Percentiles rank a stretch among this genome's conserved stretches.
These are phyloP conservation scores for Cacoxenus indagator DNA, from an alignment of 2,888 invertebrate genomes.

Conservation along the genomic window DNA sequence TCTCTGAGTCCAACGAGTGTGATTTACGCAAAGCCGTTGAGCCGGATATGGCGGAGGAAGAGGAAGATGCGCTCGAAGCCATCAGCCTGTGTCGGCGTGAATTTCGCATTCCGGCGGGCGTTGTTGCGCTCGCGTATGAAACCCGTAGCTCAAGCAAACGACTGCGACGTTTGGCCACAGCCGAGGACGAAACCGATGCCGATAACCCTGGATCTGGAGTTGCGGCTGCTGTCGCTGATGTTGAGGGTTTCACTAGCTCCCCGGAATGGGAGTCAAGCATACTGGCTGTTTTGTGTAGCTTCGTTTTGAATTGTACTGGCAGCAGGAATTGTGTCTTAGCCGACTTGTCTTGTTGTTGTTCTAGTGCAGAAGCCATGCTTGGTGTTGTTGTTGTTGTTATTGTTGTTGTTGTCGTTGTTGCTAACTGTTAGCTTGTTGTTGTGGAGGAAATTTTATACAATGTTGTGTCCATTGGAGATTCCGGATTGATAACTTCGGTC, in stretches of 20 bases:
- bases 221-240: neutral
- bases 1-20: slow-evolving; percentile 59
- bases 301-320: slow-evolving; percentile 33
- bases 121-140: slow-evolving; percentile 28
- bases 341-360: neutral
- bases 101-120: slow-evolving; percentile 24
- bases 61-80: slow-evolving; percentile 38
- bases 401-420: slow-evolving; percentile 33
- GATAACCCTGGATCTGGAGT: neutral
- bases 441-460: slow-evolving; percentile 65
- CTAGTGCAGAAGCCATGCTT: too few species aligned
- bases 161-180: slow-evolving; percentile 52
- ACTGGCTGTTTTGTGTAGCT: slow-evolving; percentile 51
- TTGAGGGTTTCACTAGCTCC: neutral
- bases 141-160: slow-evolving; percentile 50
- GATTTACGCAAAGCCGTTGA: slow-evolving; percentile 52
- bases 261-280: slow-evolving; percentile 42
- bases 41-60: slow-evolving; percentile 43
- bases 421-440: slow-evolving; percentile 64
- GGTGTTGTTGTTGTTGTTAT: slow-evolving; percentile 36
- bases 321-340: neutral
- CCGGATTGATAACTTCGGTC: slow-evolving; percentile 69
- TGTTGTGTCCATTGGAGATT: slow-evolving; percentile 67
- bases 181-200: slow-evolving; percentile 25
- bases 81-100: neutral